Conservation (phyloP, 2,113 vertebrate genomes). For the Clinocottus analis region DNA sequence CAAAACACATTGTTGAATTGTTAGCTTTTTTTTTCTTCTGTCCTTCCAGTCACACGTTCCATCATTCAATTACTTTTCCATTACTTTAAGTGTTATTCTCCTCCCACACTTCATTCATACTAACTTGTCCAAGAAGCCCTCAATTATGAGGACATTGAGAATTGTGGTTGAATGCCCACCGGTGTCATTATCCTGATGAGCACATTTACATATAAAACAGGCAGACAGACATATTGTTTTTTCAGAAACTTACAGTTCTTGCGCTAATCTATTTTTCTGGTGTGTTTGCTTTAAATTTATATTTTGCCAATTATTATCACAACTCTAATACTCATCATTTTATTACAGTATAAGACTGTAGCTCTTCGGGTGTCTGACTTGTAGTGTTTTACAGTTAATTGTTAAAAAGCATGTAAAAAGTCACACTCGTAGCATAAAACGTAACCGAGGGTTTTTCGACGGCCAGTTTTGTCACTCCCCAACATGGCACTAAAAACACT, state of each 20-base stretch:
- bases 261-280: slow-evolving; percentile 30
- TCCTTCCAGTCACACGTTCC: slow-evolving; percentile 3
- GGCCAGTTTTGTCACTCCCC: slow-evolving; percentile 28
- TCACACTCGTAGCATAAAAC: slow-evolving; percentile 23
- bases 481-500: slow-evolving; percentile 46
- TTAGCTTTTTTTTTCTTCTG: not conserved
- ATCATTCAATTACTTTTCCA: not conserved
- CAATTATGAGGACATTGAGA: not conserved
- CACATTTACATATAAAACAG: slow-evolving; percentile 5
- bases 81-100: not conserved
- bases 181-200: slow-evolving; percentile 8
- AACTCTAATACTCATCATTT: not conserved
- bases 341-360: not conserved
- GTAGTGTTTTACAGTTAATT: slow-evolving; percentile 10
- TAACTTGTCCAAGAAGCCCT: slow-evolving; percentile 3
- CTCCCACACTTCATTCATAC: not conserved
- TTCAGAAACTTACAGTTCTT: not conserved
- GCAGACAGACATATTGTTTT: not conserved
- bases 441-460: slow-evolving; percentile 32
- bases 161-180: not conserved
- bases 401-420: slow-evolving; percentile 5
- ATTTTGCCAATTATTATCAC: slow-evolving; percentile 21
- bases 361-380: slow-evolving; percentile 15
- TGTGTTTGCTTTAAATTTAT: slow-evolving; percentile 58
- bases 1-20: not conserved